Evolutionary conservation across 1,140 invertebrate genomes (phyloP).

Genomic region (Probaryconus sp.): DNA sequence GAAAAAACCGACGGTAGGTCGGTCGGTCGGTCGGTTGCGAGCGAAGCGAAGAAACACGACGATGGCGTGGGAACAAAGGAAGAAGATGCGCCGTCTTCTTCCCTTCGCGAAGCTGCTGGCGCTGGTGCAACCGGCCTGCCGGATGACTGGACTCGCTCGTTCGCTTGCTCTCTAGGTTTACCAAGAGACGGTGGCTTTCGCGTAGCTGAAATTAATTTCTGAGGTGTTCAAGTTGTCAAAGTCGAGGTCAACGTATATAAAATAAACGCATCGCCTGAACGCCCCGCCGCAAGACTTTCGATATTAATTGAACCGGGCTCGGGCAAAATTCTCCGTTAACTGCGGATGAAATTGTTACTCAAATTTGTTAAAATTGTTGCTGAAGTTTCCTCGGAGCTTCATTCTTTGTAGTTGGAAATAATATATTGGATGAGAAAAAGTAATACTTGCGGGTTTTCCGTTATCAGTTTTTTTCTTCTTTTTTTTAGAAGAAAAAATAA

Average conservation of each 20-base stretch:
- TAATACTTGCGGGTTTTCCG: not conserved
- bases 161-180: slow-evolving; percentile 6
- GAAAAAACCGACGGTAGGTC: slow-evolving; percentile 66
- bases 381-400: slow-evolving; percentile 6
- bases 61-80: slow-evolving; percentile 74
- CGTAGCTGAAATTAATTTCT: slow-evolving; percentile 55
- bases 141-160: not conserved
- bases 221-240: slow-evolving; percentile 58
- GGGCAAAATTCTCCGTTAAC: slow-evolving; percentile 13
- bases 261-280: slow-evolving; percentile 32
- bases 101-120: not conserved
- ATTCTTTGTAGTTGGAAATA: slow-evolving; percentile 14
- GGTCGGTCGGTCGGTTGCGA: slow-evolving; percentile 60
- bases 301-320: slow-evolving; percentile 48
- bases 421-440: slow-evolving; percentile 2
- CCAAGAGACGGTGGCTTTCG: slow-evolving; percentile 18
- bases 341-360: not conserved
- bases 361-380: slow-evolving; percentile 21
- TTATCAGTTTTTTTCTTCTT: no score
- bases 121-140: not conserved
- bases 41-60: slow-evolving; percentile 51
- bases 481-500: no score
- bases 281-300: slow-evolving; percentile 21
- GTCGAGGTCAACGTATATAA: slow-evolving; percentile 46
- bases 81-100: slow-evolving; percentile 49